A percentile compares a stretch with the other conserved stretches of the same genome.
These are phyloP conservation scores for Clusia tigrina DNA, from an alignment of 2,888 invertebrate species.

Conservation along the genomic window DNA sequence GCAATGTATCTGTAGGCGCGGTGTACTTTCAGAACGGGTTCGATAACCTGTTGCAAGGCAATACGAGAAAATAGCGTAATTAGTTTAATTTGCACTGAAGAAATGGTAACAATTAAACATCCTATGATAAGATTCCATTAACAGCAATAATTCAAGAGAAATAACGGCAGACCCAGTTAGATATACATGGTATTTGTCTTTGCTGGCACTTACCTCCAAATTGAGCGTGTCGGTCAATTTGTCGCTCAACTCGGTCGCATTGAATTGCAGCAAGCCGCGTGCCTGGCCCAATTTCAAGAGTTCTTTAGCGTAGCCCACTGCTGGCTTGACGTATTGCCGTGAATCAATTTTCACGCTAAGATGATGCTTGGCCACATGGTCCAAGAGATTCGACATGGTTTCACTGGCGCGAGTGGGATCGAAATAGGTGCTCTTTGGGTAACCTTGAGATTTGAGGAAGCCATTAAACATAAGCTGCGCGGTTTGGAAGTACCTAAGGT, in stretches of 20 bases:
- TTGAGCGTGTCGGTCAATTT: conserved; percentile 82
- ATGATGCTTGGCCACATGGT: conserved; percentile 75
- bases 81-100: conserved; percentile 47
- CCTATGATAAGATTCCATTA: no score
- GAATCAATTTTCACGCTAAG: conserved; percentile 77
- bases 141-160: no score
- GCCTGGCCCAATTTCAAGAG: conserved; percentile 75
- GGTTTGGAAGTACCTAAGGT: conserved; percentile 72
- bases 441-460: conserved; percentile 78
- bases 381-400: conserved; percentile 74
- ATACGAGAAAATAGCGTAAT: conserved; percentile 45
- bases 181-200: no score
- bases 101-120: background rate
- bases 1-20: conserved; percentile 79
- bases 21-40: conserved; percentile 82
- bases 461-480: conserved; percentile 77
- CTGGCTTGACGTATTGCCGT: conserved; percentile 77
- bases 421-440: conserved; percentile 75
- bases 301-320: conserved; percentile 77
- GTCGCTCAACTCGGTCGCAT: conserved; percentile 77
- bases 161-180: no score
- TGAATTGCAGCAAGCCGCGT: conserved; percentile 73
- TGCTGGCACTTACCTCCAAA: conserved; percentile 71
- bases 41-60: conserved; percentile 68
- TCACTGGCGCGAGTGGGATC: conserved; percentile 75